Base-by-base conservation (phyloP, 2,888 invertebrate genomes). In the Epiperipatus broadwayi region DNA sequence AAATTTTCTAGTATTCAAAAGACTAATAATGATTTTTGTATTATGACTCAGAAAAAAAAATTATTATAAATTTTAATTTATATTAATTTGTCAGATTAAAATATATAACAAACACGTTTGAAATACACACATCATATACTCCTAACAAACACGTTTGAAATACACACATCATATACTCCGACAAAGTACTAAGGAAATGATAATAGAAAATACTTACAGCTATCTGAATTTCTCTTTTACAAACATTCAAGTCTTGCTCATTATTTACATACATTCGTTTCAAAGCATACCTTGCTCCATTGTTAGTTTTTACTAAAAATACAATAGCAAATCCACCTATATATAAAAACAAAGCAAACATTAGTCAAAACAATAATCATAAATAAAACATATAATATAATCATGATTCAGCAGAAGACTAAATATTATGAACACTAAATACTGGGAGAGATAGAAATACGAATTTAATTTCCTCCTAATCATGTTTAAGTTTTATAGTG, bases 251-350 rank as follows among this genome's bases (percentile, higher is more conserved):
- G 63, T 84, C 83, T 52, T 75, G 72, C 52, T 84, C 80, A 62
- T 80, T 84, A 61, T 84, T 84, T 49, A 87, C 84, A 60, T 80
- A 83, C 74, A 87, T 79, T 46, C 87, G 70, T 61, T 87, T 87
- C 43, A 87, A 69, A 36, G 87, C 87, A 66, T 77, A 84, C 49
- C 74, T 71, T 41, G 69, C 69, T 46, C 58, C 58, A 38, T 55
- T 52, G 41, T 68, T 70, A 50, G 71, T 72, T 59, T 75, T 77
- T 35, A 79, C 84, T 52, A 84, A 66, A 63, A 83, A 87, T 28
- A 87, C 85, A 54, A 89, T 73, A 37, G 85, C 83, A 67, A 87
- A 87, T 44, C 87, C 87, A 59, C 85, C 85, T 85, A 57, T 21
- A 57, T 50, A 34, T 37, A 45, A 42, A 40, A 19, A 19, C 15